Evolutionary conservation across 1,140 invertebrate genomes (phyloP), one percentile per base, ranked within the genome.

Genomic region (Brachionus calyciflorus): DNA sequence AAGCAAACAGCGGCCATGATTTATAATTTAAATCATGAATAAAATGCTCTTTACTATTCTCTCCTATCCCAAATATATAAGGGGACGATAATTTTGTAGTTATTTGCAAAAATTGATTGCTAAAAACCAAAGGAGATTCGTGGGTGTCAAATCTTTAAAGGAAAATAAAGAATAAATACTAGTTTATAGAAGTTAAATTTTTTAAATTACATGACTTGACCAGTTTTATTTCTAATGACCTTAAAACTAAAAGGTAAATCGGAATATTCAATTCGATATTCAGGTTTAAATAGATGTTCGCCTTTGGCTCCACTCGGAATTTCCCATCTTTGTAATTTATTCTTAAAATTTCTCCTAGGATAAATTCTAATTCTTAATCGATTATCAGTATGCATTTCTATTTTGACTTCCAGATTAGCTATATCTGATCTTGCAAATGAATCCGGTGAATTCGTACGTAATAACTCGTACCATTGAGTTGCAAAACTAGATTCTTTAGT

Each of bases 91-190:
- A 28, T 28, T 46, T 28, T 14, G 69, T 76, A 17, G 65, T 76
- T 17, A 79, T 44, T 46, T 79, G 78, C 19, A 79, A 21, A 51
- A 78, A 79, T 76, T 79, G 78, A 19, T 79, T 55, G 46, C 60
- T 78, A 46, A 79, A 79, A 12, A 78, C 28, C 10, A 79, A 51
- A 2, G 48, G 28, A 55, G 51, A n/a, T 33, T 77, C 26, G 21
- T 53, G 40, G 19, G 78, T 79, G 37, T 79, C 76, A 60, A 78
- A 55, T 40, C 48, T 60, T 57, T 41, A 12, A 63, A 51, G 24
- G 33, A 24, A 44, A 28, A 28, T 37, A 60, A 44, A 33, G 14
- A 17, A 19, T 30, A 24, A 28, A 48, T n/a, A 19, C 46, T 70
- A 19, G 3, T 21, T 12, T 24, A 28, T 55, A 53, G n/a, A n/a